Evolutionary conservation across 23 tunicate genomes (phyloP), one percentile per base, ranked within the genome.

Genomic region (Halocynthia aurantium): DNA sequence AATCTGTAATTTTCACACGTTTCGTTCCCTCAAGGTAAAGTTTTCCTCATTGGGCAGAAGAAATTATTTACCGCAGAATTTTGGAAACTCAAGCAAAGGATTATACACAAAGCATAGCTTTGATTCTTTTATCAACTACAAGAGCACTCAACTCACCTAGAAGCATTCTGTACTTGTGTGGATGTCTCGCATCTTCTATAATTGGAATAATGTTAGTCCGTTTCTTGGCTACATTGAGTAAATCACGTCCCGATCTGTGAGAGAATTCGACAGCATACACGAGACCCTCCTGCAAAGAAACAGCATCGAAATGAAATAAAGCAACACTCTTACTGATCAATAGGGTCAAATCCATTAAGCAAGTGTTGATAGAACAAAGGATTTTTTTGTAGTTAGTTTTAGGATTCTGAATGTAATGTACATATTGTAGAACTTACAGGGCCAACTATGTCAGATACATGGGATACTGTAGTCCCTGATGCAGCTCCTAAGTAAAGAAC

Each of bases 241-340:
- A 73, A 90, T 94, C 99, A 57, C 99, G 96, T 52, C 99, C 99
- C 7, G 99, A 94, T 54, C 99, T 76, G 55, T 88, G 99, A 8
- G 99, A 94, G 73, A 94, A 94, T 71, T 94, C 99, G 8, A 94
- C 99, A 7, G 98, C 98, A 77, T 87, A 93, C 20, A 93, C 98
- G 20, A 84, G 74, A 8, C 98, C 98, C 70, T 93, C 98, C 98
- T 92, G 75, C 44, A 51, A 62, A 12, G 12, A 13, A 76, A 44
- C 67, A 64, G 63, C 44, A 11, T 12, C 6, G 12, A 51, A 8
- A 68, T 15, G 20, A 68, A n/a, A 12, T n/a, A n/a, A n/a, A 2
- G 12, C 22, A n/a, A 68, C 40, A 68, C 18, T 68, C 20, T 2
- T 12, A n/a, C 4, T 72, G 53, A 8, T 52, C 0, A 52, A 51